Evolutionary conservation across 2,797 vertebrate species (phyloP), one percentile per base, ranked within the genome.

Genomic region (Thalassophryne amazonica): DNA sequence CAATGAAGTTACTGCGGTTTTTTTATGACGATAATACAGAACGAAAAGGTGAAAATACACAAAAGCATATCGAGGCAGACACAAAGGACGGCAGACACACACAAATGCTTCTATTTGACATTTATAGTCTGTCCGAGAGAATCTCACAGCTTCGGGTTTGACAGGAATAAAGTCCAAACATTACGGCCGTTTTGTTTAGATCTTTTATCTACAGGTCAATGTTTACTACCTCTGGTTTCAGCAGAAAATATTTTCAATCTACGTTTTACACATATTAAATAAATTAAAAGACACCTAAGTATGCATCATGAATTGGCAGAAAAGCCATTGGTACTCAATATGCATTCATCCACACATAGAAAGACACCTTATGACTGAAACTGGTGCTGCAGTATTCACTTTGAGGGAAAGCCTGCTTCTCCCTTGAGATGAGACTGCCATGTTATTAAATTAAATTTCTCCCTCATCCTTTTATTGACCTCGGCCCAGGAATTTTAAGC

Each of bases 401-500:
- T 29, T 5, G n/a, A n/a, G n/a, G n/a, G n/a, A 28, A 28, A 54
- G 17, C 17, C 14, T 38, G 27, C 51, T 34, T 25, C 8, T 5
- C 24, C 12, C 28, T 52, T 37, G 23, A 61, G 7, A 58, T 2
- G 18, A n/a, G 22, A 25, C 29, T 17, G 25, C 16, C 5, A 9
- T 17, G 24, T 24, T 29, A 48, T 21, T 42, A 52, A 46, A 43
- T 57, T 38, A 46, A 58, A 23, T 28, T 7, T 30, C 29, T 27
- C 18, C 1, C 33, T n/a, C 4, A 17, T 13, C n/a, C 27, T 10
- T 17, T 5, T 14, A 15, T 40, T 21, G 21, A 42, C 27, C 35
- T 23, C n/a, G 6, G 11, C 25, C 13, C 10, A 23, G 31, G 22
- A 37, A 18, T 49, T 38, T 40, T 53, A 49, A 47, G 31, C 31